Evolutionary conservation across 2,113 vertebrate genomes (phyloP).

Genomic region (Dasyornis broadbenti): DNA sequence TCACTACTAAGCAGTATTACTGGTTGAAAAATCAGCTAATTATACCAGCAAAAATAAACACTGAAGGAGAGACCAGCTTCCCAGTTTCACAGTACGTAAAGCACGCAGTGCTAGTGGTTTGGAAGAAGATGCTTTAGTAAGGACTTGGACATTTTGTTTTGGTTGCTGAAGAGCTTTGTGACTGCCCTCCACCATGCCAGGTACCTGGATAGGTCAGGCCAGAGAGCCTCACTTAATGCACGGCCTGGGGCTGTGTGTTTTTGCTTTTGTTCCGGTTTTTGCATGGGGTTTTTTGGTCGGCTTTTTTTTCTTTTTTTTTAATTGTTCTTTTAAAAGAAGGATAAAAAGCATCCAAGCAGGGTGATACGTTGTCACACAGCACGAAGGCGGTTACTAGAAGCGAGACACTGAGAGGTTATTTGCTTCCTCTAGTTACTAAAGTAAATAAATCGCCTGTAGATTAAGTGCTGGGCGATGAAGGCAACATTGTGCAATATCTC

Average conservation of each 20-base stretch:
- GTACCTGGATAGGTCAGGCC: background rate
- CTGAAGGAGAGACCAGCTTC: background rate
- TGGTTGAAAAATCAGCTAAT: background rate
- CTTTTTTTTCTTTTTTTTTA: too few relatives aligned
- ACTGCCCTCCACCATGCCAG: background rate
- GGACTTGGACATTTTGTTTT: background rate
- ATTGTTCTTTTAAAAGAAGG: background rate
- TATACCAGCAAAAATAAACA: slow-evolving; percentile 15
- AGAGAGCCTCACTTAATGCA: background rate
- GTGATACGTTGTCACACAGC: background rate
- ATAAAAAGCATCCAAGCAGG: background rate
- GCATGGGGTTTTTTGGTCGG: background rate
- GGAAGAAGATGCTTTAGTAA: background rate
- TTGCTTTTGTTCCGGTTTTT: background rate
- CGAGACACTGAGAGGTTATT: background rate
- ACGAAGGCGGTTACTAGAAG: background rate
- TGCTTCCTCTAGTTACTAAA: background rate
- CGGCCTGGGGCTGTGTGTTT: background rate
- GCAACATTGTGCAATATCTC: background rate
- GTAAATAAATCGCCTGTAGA: background rate
- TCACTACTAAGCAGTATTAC: background rate
- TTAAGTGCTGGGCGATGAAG: background rate
- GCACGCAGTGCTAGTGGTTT: background rate
- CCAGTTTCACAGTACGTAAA: background rate
- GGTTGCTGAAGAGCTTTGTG: background rate